Evolutionary conservation across 2,888 invertebrate species (phyloP).

Genomic region (Nipponacmea schrenckii): DNA sequence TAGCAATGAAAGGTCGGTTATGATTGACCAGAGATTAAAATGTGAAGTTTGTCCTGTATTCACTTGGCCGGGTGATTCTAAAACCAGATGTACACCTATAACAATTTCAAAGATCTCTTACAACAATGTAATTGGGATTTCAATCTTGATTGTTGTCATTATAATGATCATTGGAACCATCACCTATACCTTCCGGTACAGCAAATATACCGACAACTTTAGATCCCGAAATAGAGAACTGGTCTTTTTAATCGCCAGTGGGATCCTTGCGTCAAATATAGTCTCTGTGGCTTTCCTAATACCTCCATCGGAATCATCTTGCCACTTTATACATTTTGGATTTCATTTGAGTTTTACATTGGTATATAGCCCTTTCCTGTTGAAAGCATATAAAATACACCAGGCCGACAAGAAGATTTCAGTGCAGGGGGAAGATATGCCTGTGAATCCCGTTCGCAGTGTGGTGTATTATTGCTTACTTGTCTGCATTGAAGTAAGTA

Average conservation of each 20-base stretch:
- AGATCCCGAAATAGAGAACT: slow-evolving; percentile 45
- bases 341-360: slow-evolving; percentile 44
- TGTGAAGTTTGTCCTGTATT: slow-evolving; percentile 34
- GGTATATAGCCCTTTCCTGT: slow-evolving; percentile 41
- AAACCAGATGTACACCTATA: slow-evolving; percentile 28
- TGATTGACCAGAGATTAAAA: slow-evolving; percentile 15
- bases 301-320: slow-evolving; percentile 29
- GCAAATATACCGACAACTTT: slow-evolving; percentile 35
- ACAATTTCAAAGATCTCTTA: slow-evolving; percentile 17
- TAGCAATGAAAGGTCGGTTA: slow-evolving; percentile 34
- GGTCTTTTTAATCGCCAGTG: slow-evolving; percentile 34
- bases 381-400: slow-evolving; percentile 46
- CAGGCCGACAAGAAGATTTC: slow-evolving; percentile 27
- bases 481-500: background rate
- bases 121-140: slow-evolving; percentile 20
- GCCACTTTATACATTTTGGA: slow-evolving; percentile 29
- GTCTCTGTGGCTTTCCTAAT: slow-evolving; percentile 27
- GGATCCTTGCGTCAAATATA: slow-evolving; percentile 32
- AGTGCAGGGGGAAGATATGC: background rate
- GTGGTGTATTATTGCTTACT: background rate
- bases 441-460: background rate
- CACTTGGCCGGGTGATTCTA: slow-evolving; percentile 36
- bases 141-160: slow-evolving; percentile 18
- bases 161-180: slow-evolving; percentile 27
- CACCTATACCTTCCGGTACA: slow-evolving; percentile 27